Evolutionary conservation across 2,888 invertebrate genomes (phyloP).

Genomic region (Entomobrya multifasciata): DNA sequence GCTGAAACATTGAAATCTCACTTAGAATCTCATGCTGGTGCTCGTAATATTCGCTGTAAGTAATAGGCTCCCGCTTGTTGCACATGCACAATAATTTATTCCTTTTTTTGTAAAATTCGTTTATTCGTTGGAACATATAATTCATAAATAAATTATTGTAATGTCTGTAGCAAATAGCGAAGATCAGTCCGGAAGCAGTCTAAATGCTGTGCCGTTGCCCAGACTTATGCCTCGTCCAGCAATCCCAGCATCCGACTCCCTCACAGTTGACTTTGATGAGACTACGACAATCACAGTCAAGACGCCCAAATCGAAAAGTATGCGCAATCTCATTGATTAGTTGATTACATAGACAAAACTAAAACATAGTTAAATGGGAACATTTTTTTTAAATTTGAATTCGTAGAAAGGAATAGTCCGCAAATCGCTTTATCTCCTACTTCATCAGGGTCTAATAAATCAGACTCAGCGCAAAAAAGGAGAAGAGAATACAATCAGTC

Average conservation of each 20-base stretch:
- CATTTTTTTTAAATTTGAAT: neutral
- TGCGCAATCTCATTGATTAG: neutral
- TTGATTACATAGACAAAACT: no score
- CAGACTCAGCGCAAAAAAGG: slow-evolving; percentile 38
- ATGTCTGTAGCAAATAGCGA: slow-evolving; percentile 60
- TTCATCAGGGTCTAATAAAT: slow-evolving; percentile 3
- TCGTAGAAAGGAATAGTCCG: neutral
- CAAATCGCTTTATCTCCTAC: neutral
- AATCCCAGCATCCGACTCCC: neutral
- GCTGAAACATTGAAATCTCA: slow-evolving; percentile 63
- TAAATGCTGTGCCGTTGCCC: slow-evolving; percentile 52
- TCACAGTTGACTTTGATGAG: neutral
- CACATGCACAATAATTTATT: no score
- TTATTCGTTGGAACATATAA: no score
- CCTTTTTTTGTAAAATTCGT: no score
- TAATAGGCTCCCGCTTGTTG: neutral
- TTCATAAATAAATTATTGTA: no score
- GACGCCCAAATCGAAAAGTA: slow-evolving; percentile 30
- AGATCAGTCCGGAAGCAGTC: slow-evolving; percentile 46
- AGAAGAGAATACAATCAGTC: slow-evolving; percentile 58
- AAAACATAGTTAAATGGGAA: no score
- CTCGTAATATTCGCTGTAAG: slow-evolving; percentile 56
- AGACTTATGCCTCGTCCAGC: slow-evolving; percentile 58
- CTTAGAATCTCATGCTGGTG: slow-evolving; percentile 55
- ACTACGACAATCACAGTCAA: neutral